Evolutionary conservation across 2,113 vertebrate species (phyloP).

Genomic region (Thymallus thymallus): DNA sequence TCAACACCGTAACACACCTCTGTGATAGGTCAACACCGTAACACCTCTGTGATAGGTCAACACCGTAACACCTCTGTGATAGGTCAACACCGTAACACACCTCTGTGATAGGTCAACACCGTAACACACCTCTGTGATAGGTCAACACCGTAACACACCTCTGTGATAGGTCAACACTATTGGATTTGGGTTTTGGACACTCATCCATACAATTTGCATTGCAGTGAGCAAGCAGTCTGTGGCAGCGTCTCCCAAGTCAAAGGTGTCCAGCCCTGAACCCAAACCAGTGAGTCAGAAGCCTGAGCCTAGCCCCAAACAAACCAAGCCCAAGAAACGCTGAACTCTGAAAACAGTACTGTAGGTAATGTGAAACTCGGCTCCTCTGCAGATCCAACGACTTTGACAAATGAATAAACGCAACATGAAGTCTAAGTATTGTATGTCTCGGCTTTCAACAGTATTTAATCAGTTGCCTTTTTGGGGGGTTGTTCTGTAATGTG

Average conservation of each 20-base stretch:
- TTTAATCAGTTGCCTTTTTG: not conserved
- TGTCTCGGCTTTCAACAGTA: not conserved
- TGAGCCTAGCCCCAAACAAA: constrained; percentile 34
- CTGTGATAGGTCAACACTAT: not conserved
- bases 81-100: no score
- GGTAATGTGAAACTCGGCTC: not conserved
- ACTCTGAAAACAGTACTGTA: not conserved
- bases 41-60: no score
- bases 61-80: no score
- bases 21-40: no score
- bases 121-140: no score
- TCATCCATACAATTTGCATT: constrained; percentile 32
- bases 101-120: no score
- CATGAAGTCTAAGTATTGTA: not conserved
- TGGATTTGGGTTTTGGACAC: not conserved
- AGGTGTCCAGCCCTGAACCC: constrained; percentile 22
- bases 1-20: no score
- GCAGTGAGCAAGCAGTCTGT: constrained; percentile 46
- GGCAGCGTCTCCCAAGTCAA: constrained; percentile 28
- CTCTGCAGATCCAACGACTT: not conserved
- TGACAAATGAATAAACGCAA: not conserved
- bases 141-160: no score
- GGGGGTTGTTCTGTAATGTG: not conserved
- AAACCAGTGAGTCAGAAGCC: constrained; percentile 44
- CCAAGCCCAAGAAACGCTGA: constrained; percentile 59